These are phyloP conservation scores for Phacellophora camtschatica DNA, from an alignment of 30 jellyfish, hydroid and myxozoan genomes.

Conservation along the genomic window DNA sequence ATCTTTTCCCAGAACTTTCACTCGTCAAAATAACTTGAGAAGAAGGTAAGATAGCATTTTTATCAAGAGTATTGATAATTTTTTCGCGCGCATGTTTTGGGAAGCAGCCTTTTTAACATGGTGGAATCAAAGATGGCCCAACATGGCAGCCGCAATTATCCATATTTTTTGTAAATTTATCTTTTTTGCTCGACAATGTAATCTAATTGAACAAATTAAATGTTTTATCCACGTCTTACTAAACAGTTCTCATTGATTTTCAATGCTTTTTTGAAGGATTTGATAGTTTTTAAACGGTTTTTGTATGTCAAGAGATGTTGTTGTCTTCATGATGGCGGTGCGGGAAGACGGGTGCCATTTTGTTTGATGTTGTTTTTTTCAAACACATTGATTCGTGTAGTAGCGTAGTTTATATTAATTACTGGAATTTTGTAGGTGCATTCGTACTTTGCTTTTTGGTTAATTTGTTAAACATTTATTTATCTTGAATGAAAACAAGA, in stretches of 20 bases:
- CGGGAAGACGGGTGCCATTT: constrained; percentile 84
- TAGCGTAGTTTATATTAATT: too few relatives aligned
- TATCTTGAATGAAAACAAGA: too few relatives aligned
- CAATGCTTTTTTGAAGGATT: not conserved
- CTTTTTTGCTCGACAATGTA: too few relatives aligned
- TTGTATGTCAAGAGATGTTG: not conserved
- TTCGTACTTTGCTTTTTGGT: too few relatives aligned
- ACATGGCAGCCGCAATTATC: constrained; percentile 46
- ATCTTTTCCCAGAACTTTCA: too few relatives aligned
- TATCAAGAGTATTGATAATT: not conserved
- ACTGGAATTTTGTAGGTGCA: too few relatives aligned
- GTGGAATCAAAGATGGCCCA: constrained; percentile 82
- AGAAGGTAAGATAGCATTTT: not conserved
- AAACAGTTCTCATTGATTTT: not conserved
- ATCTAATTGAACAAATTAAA: too few relatives aligned
- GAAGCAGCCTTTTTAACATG: constrained; percentile 43
- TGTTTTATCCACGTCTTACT: too few relatives aligned
- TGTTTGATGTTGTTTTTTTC: not conserved
- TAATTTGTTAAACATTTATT: too few relatives aligned
- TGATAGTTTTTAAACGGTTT: not conserved
- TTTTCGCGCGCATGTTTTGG: constrained; percentile 49
- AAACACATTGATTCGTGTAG: not conserved
- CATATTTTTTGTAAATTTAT: not conserved
- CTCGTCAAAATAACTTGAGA: too few relatives aligned
- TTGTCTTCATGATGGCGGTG: constrained; percentile 84